phyloP scores from a whole-genome alignment of 1,140 invertebrate species.

The Argopecten irradians region DNA sequence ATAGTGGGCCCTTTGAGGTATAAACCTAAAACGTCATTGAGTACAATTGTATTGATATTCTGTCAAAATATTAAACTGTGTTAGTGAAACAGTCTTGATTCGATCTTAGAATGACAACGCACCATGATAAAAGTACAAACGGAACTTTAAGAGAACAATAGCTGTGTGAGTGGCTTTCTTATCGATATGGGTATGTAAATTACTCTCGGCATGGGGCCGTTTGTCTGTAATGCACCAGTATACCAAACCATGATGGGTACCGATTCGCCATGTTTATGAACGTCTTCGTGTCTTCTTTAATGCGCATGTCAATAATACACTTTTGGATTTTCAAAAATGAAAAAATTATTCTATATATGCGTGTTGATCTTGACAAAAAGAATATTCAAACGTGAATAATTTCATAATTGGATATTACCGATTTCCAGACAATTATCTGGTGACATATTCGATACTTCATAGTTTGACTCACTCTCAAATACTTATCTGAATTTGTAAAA shows the following conservation, averaged over 20 bases:
- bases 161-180: neutral
- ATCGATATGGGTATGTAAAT: neutral
- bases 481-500: too few species aligned
- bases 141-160: neutral
- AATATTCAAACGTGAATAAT: too few species aligned
- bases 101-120: neutral
- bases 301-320: too few species aligned
- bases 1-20: neutral
- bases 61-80: neutral
- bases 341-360: too few species aligned
- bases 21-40: neutral
- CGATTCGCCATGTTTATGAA: neutral
- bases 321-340: too few species aligned
- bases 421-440: too few species aligned
- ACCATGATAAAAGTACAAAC: neutral
- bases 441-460: too few species aligned
- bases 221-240: neutral
- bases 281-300: too few species aligned
- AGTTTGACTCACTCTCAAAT: too few species aligned
- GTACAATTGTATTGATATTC: neutral
- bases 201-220: neutral
- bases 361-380: too few species aligned
- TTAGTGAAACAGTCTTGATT: neutral
- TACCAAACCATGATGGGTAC: neutral
- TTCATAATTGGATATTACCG: too few species aligned